Percentiles rank a stretch among this genome's conserved stretches.
Evolutionary conservation across 2,888 invertebrate genomes (phyloP).

Genomic region (Uropetala carovei): DNA sequence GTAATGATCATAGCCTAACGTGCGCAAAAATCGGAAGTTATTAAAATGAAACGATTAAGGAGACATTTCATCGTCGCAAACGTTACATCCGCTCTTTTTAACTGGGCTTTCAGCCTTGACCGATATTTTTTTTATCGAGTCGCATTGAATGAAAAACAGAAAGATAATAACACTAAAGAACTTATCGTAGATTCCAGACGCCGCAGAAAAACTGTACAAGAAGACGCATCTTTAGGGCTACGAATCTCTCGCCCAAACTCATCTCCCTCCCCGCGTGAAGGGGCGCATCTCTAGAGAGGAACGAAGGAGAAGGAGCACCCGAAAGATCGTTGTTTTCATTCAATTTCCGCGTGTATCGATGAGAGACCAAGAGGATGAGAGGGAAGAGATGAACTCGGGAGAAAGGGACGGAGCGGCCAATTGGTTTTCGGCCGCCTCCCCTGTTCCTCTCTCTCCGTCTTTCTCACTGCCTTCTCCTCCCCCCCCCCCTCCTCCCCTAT

Average conservation of each 20-base stretch:
- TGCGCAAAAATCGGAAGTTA: too few species aligned
- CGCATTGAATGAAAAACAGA: background rate
- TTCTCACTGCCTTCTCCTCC: background rate
- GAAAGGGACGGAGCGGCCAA: background rate
- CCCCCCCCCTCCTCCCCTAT: background rate
- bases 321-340: conserved; percentile 51
- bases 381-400: background rate
- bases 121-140: too few species aligned
- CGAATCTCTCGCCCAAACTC: background rate
- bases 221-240: background rate
- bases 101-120: too few species aligned
- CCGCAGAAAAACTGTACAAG: background rate
- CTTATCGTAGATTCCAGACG: background rate
- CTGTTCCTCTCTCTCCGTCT: background rate
- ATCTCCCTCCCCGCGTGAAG: background rate
- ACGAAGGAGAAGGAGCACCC: background rate
- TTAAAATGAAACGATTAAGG: too few species aligned
- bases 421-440: background rate
- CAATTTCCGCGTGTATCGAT: conserved; percentile 40
- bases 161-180: background rate
- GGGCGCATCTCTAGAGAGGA: background rate
- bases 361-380: background rate
- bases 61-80: too few species aligned
- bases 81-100: too few species aligned
- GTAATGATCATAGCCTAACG: too few species aligned